Evolutionary conservation across 2,888 invertebrate genomes (phyloP).

Genomic region (Mycalesis mineus): DNA sequence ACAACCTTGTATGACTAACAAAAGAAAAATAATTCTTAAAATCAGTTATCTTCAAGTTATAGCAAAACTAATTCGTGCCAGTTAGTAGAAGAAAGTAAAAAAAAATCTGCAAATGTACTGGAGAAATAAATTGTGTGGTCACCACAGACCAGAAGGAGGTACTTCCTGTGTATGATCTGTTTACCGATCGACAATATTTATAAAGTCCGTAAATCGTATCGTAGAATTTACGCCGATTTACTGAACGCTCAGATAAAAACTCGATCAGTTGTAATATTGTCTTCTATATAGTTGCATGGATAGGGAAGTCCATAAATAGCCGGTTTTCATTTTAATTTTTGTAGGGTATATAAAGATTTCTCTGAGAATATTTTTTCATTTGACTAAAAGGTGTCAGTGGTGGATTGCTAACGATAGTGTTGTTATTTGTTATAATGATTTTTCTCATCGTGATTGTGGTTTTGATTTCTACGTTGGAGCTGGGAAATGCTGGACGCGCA

Average conservation of each 20-base stretch:
- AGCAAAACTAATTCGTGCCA: too few species aligned
- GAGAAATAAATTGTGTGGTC: neutral
- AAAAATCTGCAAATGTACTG: neutral
- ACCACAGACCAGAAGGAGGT: neutral
- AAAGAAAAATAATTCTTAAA: too few species aligned
- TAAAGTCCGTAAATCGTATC: constrained; percentile 6
- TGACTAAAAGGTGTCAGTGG: neutral
- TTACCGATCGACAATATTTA: constrained; percentile 8
- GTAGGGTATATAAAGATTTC: neutral
- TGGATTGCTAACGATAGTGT: neutral
- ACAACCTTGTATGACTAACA: too few species aligned
- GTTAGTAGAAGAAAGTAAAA: too few species aligned
- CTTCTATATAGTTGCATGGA: constrained; percentile 10
- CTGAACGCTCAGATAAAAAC: constrained; percentile 11
- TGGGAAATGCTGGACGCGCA: constrained; percentile 20
- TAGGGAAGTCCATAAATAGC: neutral
- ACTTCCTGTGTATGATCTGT: constrained; percentile 22
- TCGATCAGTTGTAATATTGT: constrained; percentile 9
- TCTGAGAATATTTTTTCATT: neutral
- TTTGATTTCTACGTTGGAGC: constrained; percentile 13
- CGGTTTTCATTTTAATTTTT: neutral
- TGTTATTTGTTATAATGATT: constrained; percentile 4
- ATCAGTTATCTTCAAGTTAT: too few species aligned
- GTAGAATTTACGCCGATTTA: constrained; percentile 2
- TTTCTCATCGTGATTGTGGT: neutral